These are phyloP conservation scores for Pantherophis alleghaniensis DNA, from an alignment of 2,797 vertebrate genomes.

Conservation along the genomic window DNA sequence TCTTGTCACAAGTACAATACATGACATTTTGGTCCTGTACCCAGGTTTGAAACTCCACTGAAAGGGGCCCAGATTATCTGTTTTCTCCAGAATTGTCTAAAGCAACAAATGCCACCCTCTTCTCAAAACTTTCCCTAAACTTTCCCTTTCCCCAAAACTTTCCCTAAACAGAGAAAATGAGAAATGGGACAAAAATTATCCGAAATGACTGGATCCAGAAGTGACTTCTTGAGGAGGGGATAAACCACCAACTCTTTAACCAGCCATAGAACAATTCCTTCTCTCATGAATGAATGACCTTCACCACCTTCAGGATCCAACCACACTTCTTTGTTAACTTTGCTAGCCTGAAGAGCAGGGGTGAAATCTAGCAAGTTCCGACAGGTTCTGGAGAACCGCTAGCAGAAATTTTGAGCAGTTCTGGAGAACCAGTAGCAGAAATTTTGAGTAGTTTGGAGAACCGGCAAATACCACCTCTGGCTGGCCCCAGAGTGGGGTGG, in stretches of 20 bases:
- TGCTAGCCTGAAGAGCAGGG: not conserved
- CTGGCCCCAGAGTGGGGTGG: too few relatives aligned
- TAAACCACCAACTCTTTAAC: not conserved
- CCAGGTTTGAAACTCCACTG: not conserved
- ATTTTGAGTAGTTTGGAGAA: too few relatives aligned
- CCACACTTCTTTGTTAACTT: not conserved
- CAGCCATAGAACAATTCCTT: not conserved
- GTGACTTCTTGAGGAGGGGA: not conserved
- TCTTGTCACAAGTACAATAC: not conserved
- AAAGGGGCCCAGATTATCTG: not conserved
- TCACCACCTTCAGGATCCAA: not conserved
- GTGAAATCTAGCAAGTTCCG: too few relatives aligned
- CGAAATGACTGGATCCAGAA: not conserved
- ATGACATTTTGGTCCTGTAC: not conserved
- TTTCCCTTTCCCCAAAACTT: not conserved
- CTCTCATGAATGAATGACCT: not conserved
- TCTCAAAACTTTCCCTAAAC: not conserved
- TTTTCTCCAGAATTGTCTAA: not conserved
- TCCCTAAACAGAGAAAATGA: not conserved
- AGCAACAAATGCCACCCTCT: not conserved
- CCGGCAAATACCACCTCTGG: too few relatives aligned
- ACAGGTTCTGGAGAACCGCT: too few relatives aligned
- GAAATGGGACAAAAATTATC: not conserved
- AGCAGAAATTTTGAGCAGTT: too few relatives aligned
- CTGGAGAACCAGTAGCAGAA: too few relatives aligned